Evolutionary conservation across 2,113 vertebrate genomes (phyloP), one percentile per base, ranked within the genome.

Genomic region (Rhombomys opimus): DNA sequence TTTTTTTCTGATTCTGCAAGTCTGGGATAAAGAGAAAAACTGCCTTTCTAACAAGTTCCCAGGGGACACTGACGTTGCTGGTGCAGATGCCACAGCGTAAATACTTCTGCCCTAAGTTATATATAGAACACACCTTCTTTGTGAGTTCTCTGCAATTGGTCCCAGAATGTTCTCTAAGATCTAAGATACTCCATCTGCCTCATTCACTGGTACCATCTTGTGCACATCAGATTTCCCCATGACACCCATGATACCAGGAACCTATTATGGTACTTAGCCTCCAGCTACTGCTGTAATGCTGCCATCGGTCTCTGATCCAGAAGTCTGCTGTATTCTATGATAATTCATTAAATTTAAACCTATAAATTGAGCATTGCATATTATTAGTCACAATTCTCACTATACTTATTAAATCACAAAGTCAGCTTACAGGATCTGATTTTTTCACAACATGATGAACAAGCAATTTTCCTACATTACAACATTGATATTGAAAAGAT

Each of bases 31-130:
- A 46, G 63, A 87, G 14, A 87, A 94, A 41, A 94, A 46, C 61
- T 72, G 8, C 27, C 81, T 61, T 93, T 94, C 35, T 97, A 88
- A 94, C 38, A 94, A 82, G 61, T 84, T 94, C 59, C 82, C 90
- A 61, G 17, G 46, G 46, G 41, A 76, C n/a, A n/a, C 6, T 52
- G 77, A 70, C 18, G 4, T 12, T 92, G 20, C 35, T 70, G 73
- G 17, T 59, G 12, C 3, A 2, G 11, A 78, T 68, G 50, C 63
- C 50, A 80, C 4, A 50, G 8, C 80, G 90, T 95, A 94, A 87
- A 32, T 73, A 87, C 9, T 82, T 27, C 9, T 77, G 67, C 11
- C 70, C 32, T 61, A 89, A 85, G 35, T 84, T 68, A 70, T 30
- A 80, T 7, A 41, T 90, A 9, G 8, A 54, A 87, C 41, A 30